phyloP scores from a whole-genome alignment of 2,797 vertebrate species.

The Acrossocheilus fasciatus region DNA sequence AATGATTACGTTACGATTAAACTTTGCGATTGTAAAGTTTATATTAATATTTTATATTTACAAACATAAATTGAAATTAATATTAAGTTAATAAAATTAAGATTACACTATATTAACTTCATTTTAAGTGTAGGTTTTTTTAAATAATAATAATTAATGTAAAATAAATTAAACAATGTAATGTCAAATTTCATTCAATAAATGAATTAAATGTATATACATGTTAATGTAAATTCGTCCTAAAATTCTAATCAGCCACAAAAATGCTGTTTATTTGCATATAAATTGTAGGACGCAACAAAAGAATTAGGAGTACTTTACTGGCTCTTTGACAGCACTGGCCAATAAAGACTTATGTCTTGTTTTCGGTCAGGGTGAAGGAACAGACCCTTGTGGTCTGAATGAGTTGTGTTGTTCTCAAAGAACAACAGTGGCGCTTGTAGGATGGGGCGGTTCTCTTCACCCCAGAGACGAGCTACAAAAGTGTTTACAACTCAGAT shows the following conservation, averaged over 20 bases:
- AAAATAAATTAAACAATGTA: too few species aligned
- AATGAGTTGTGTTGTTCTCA: constrained; percentile 48
- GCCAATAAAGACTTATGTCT: background rate
- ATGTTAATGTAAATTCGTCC: background rate
- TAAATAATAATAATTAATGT: too few species aligned
- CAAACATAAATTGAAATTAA: background rate
- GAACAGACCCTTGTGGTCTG: constrained; percentile 23
- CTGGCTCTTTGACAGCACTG: constrained; percentile 23
- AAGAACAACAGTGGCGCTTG: constrained; percentile 19
- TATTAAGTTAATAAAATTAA: background rate
- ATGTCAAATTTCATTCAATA: too few species aligned
- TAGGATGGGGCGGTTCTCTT: constrained; percentile 27
- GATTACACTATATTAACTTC: background rate
- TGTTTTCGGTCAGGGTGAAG: constrained; percentile 26
- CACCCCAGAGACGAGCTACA: constrained; percentile 33
- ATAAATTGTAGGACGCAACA: background rate
- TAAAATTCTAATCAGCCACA: background rate
- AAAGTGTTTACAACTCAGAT: constrained; percentile 26
- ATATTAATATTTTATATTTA: too few species aligned
- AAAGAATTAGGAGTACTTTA: constrained; percentile 14
- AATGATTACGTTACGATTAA: too few species aligned
- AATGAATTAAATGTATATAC: background rate
- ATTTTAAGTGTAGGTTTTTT: too few species aligned
- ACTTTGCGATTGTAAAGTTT: too few species aligned
- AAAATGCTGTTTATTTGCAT: background rate